These are phyloP conservation scores for Erythrocercus mccallii DNA, from an alignment of 2,113 vertebrate genomes.

Conservation along the genomic window DNA sequence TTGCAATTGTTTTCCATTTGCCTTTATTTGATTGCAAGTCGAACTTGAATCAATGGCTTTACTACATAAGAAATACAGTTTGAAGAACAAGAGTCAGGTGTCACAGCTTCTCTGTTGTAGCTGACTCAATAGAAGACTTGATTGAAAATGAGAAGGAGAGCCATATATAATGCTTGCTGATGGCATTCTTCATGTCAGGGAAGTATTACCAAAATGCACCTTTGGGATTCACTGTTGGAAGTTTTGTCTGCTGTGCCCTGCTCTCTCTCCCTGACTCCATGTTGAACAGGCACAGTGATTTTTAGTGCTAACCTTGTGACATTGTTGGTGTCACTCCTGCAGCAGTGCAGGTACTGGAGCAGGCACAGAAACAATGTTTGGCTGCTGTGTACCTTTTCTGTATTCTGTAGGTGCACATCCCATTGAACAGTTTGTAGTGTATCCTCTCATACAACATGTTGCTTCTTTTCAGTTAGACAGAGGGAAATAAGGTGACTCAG, in stretches of 20 bases:
- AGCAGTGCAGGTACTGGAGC: background rate
- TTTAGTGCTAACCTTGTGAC: background rate
- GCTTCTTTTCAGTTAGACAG: background rate
- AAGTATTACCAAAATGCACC: background rate
- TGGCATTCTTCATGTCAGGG: background rate
- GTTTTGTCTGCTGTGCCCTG: background rate
- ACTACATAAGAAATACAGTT: background rate
- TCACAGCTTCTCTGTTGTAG: background rate
- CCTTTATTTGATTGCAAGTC: background rate
- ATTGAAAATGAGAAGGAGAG: background rate
- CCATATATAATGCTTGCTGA: background rate
- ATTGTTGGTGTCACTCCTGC: background rate
- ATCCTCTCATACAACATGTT: background rate
- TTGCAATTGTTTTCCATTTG: background rate
- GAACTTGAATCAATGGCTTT: background rate
- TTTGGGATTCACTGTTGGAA: background rate
- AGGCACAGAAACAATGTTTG: fast-evolving
- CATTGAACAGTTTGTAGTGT: background rate
- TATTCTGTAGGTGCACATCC: background rate
- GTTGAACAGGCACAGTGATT: background rate
- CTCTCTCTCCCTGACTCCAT: fast-evolving
- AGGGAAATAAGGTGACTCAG: background rate
- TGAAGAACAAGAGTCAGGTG: background rate
- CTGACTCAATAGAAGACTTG: background rate
- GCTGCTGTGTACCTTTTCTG: background rate